A percentile compares a stretch with the other conserved stretches of the same genome.
These are phyloP conservation scores for Oncorhynchus mykiss DNA, from an alignment of 2,113 vertebrate species.

Conservation along the genomic window DNA sequence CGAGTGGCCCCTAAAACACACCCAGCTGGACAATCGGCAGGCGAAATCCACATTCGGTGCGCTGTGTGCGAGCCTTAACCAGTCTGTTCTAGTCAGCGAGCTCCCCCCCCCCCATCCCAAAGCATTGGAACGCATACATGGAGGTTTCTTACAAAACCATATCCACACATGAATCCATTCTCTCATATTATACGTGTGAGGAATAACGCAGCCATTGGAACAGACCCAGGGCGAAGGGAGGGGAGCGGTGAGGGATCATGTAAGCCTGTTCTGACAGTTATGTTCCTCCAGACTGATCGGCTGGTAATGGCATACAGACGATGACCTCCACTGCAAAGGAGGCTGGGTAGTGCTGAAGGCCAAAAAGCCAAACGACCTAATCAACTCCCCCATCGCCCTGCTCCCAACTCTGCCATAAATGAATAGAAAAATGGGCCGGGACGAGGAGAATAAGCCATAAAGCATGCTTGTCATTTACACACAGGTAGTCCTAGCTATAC, in stretches of 20 bases:
- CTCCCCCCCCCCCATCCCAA: not conserved
- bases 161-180: no score
- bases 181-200: no score
- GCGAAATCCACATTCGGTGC: no score
- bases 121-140: no score
- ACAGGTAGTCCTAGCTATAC: not conserved
- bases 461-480: not conserved
- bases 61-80: not conserved
- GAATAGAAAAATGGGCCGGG: not conserved
- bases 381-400: not conserved
- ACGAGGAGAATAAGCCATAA: not conserved
- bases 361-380: conserved; percentile 24
- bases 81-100: not conserved
- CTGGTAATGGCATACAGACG: conserved; percentile 38
- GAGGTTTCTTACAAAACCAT: no score
- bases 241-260: conserved; percentile 6
- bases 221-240: not conserved
- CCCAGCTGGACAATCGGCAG: not conserved
- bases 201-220: not conserved
- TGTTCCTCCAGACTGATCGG: conserved; percentile 18
- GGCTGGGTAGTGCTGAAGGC: not conserved
- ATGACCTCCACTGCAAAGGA: conserved; percentile 35
- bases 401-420: conserved; percentile 18
- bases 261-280: conserved; percentile 11
- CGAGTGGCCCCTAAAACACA: not conserved